phyloP scores from a whole-genome alignment of 2,113 vertebrate genomes.

The Triplophysa tibetana region DNA sequence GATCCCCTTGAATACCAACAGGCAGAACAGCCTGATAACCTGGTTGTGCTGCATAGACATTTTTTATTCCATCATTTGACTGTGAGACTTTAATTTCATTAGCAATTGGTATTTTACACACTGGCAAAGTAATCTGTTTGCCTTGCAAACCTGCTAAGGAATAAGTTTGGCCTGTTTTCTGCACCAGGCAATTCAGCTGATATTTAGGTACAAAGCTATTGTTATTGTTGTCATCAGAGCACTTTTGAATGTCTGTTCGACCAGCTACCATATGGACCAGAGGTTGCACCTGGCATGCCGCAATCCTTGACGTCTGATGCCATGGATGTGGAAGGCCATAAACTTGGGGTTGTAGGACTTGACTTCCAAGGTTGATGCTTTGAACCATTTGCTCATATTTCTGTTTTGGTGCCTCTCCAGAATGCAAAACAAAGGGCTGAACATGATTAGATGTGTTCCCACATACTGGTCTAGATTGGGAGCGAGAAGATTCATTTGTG shows the following conservation, averaged over 20 bases:
- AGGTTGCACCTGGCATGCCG: constrained; percentile 68
- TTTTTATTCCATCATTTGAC: constrained; percentile 70
- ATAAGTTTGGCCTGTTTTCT: constrained; percentile 76
- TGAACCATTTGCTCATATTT: constrained; percentile 72
- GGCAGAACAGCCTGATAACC: constrained; percentile 73
- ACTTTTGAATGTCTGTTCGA: constrained; percentile 66
- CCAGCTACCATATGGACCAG: constrained; percentile 64
- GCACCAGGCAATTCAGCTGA: constrained; percentile 81
- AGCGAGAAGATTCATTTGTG: constrained; percentile 64
- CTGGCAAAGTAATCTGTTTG: constrained; percentile 69
- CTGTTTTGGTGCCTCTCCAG: constrained; percentile 61
- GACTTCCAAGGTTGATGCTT: constrained; percentile 72
- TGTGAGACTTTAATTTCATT: constrained; percentile 66
- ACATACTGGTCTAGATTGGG: constrained; percentile 70
- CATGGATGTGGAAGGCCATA: constrained; percentile 76
- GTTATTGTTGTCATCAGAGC: constrained; percentile 61
- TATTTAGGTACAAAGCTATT: constrained; percentile 89
- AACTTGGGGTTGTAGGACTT: constrained; percentile 75
- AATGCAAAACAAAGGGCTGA: constrained; percentile 67
- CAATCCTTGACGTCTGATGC: constrained; percentile 70
- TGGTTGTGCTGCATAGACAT: constrained; percentile 68
- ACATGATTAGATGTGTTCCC: constrained; percentile 53
- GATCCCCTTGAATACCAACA: constrained; percentile 69
- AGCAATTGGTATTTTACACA: constrained; percentile 73
- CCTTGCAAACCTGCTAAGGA: constrained; percentile 70